phyloP scores from a whole-genome alignment of 2,888 invertebrate genomes.

The Orthosia incerta region DNA sequence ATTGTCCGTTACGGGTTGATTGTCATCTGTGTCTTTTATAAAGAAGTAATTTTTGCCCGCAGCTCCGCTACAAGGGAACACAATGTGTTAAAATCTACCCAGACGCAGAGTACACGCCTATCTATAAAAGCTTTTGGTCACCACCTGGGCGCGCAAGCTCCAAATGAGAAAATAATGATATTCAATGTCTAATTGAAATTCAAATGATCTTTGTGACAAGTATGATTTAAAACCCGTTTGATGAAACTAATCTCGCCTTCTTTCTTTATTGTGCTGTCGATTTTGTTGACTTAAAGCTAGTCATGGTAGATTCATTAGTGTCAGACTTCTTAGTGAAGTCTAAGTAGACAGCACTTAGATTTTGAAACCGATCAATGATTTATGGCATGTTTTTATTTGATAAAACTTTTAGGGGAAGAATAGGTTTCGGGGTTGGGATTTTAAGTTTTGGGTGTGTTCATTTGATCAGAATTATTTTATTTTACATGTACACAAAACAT shows the following conservation, averaged over 20 bases:
- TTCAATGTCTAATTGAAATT: constrained; percentile 34
- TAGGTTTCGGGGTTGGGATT: background rate
- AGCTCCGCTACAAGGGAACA: background rate
- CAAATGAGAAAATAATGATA: constrained; percentile 1
- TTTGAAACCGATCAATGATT: background rate
- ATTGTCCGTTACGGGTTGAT: constrained; percentile 24
- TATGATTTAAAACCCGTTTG: constrained; percentile 38
- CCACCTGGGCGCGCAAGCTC: background rate
- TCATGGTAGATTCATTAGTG: constrained; percentile 23
- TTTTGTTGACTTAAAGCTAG: constrained; percentile 32
- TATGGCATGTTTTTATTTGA: background rate
- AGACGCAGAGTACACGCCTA: background rate
- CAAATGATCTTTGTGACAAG: constrained; percentile 32
- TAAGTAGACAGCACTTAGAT: constrained; percentile 9
- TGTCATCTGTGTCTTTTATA: constrained; percentile 20
- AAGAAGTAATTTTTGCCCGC: background rate
- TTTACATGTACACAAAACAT: background rate
- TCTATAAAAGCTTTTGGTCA: too few species aligned
- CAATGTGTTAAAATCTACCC: background rate
- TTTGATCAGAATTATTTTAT: background rate
- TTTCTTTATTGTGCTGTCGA: constrained; percentile 19
- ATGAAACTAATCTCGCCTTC: constrained; percentile 28
- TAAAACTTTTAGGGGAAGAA: background rate
- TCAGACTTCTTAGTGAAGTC: background rate
- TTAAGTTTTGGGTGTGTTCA: background rate